Percentiles rank a stretch among this genome's conserved stretches.
These are phyloP conservation scores for Istiophorus platypterus DNA, from an alignment of 2,113 vertebrate species.

Conservation along the genomic window DNA sequence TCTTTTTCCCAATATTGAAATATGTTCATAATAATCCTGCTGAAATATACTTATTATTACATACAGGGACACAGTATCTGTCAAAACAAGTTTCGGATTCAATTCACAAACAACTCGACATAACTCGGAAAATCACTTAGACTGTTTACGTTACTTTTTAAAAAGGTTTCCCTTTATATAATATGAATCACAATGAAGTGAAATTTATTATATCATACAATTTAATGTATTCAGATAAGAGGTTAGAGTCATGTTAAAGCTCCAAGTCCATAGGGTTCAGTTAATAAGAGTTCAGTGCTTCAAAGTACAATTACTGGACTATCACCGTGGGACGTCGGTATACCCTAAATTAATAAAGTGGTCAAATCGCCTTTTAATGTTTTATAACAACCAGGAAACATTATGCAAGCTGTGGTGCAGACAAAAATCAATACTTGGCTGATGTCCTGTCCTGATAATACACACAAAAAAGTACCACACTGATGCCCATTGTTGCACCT, in stretches of 20 bases:
- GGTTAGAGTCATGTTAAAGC: neutral
- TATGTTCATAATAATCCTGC: neutral
- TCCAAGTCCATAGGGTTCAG: constrained; percentile 1
- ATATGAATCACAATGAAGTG: neutral
- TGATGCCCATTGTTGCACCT: constrained; percentile 78
- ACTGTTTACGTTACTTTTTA: neutral
- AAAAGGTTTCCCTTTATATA: neutral
- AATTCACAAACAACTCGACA: neutral
- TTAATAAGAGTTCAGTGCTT: neutral
- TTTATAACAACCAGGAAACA: constrained; percentile 41
- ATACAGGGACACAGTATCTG: neutral
- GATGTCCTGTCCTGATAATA: constrained; percentile 72
- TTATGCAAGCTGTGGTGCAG: constrained; percentile 54
- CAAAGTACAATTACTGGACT: constrained; percentile 26
- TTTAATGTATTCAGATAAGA: neutral
- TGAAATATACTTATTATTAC: neutral
- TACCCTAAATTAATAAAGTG: constrained; percentile 34
- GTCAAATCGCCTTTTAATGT: constrained; percentile 40
- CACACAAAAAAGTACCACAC: constrained; percentile 32
- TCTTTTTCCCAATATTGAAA: neutral
- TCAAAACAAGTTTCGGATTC: neutral
- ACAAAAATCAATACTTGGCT: constrained; percentile 69
- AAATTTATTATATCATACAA: neutral
- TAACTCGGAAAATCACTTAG: neutral
- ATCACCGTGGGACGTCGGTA: neutral